These are phyloP conservation scores for Miichthys miiuy DNA, from an alignment of 2,797 vertebrate species.

Conservation along the genomic window DNA sequence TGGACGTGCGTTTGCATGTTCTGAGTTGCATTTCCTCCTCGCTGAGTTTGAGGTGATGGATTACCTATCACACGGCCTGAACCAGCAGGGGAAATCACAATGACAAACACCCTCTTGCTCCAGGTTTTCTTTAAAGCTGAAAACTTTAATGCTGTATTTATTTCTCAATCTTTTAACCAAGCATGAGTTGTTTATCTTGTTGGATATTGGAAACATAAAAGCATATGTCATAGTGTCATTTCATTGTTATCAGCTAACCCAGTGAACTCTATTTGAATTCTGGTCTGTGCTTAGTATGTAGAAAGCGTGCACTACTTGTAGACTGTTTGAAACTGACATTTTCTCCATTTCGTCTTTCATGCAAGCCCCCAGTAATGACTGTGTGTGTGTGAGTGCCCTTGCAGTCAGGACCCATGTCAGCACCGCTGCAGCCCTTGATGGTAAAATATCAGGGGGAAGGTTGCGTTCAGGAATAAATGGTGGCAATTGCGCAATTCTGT, in stretches of 20 bases:
- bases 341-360: conserved; percentile 26
- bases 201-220: conserved; percentile 39
- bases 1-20: conserved; percentile 32
- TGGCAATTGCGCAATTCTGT: conserved; percentile 24
- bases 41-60: conserved; percentile 63
- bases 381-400: conserved; percentile 8
- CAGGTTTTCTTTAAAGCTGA: conserved; percentile 49
- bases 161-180: conserved; percentile 29
- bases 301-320: background rate
- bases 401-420: conserved; percentile 26
- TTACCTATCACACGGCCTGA: conserved; percentile 55
- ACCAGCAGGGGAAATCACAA: conserved; percentile 59
- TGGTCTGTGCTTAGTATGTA: conserved; percentile 1
- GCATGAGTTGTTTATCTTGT: conserved; percentile 42
- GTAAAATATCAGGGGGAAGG: conserved; percentile 49
- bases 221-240: conserved; percentile 16
- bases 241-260: conserved; percentile 4
- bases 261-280: conserved; percentile 36
- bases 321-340: conserved; percentile 47
- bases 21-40: conserved; percentile 43
- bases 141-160: conserved; percentile 32
- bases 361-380: conserved; percentile 21
- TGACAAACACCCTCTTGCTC: conserved; percentile 48
- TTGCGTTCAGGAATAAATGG: conserved; percentile 32
- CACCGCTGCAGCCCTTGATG: conserved; percentile 38